Conservation (phyloP, 2,113 vertebrate species). For the Antigone vipio region DNA sequence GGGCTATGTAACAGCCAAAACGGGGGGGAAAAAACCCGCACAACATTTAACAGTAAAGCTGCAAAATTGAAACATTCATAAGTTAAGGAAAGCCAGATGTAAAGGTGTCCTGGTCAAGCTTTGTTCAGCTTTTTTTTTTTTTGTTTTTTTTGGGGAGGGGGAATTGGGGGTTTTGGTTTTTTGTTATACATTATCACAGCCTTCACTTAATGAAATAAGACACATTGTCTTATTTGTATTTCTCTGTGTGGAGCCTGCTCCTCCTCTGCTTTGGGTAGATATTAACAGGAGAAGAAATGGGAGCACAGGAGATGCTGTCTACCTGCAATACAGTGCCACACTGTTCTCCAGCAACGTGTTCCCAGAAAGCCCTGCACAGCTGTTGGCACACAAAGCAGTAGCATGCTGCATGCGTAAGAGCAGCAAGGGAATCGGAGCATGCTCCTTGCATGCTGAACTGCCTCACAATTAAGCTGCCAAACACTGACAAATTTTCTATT, state of each 20-base stretch:
- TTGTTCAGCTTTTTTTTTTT: not conserved
- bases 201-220: not conserved
- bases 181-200: not conserved
- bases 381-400: not conserved
- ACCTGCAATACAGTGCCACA: not conserved
- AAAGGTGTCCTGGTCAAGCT: not conserved
- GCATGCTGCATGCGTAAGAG: not conserved
- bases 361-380: fast-evolving
- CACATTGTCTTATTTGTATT: not conserved
- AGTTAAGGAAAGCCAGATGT: not conserved
- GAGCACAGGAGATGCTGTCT: not conserved
- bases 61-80: not conserved
- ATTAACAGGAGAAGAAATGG: not conserved
- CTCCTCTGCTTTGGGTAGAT: not conserved
- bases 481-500: not conserved
- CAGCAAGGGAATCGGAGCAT: not conserved
- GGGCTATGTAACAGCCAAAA: not conserved
- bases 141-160: too few species aligned
- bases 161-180: too few species aligned
- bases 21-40: not conserved
- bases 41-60: not conserved
- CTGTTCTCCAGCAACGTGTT: not conserved
- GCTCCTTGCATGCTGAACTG: not conserved
- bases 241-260: not conserved
- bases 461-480: not conserved